Percentiles rank a stretch among this genome's conserved stretches.
Conservation (phyloP, 2,113 vertebrate species). For the Phycodurus eques region DNA sequence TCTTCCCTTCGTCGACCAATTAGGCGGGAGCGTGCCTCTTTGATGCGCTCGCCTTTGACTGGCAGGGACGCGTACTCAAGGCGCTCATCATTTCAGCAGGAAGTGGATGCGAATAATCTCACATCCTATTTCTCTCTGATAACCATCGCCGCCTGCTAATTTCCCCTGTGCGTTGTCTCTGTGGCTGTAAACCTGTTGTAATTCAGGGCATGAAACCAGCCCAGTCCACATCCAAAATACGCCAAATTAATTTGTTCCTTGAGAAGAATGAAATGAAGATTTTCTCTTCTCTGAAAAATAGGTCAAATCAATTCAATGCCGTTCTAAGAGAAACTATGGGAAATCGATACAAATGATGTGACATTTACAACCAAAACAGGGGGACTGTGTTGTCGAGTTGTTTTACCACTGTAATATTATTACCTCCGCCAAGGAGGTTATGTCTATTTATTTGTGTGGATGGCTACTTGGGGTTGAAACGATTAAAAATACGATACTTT, state of each 20-base stretch:
- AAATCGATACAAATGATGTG: neutral
- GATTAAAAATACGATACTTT: no score
- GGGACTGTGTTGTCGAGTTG: no score
- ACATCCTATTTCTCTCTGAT: constrained; percentile 46
- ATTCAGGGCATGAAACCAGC: constrained; percentile 52
- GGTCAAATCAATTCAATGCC: constrained; percentile 12
- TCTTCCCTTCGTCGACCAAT: constrained; percentile 47
- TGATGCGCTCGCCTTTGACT: constrained; percentile 47
- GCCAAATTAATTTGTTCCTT: constrained; percentile 27
- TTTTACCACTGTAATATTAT: no score
- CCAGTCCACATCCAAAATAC: constrained; percentile 31
- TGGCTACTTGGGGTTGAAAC: no score
- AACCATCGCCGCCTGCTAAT: constrained; percentile 49
- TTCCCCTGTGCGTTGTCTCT: constrained; percentile 61
- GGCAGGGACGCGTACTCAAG: constrained; percentile 51
- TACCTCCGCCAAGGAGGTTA: neutral
- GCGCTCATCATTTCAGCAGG: constrained; percentile 55
- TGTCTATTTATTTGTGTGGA: neutral
- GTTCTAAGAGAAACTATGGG: neutral
- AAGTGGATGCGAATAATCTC: constrained; percentile 64
- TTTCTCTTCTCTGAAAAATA: constrained; percentile 4
- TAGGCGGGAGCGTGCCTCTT: constrained; percentile 17
- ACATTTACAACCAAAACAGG: no score
- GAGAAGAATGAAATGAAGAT: constrained; percentile 12
- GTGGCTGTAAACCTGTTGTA: constrained; percentile 59